phyloP scores from a whole-genome alignment of 1,140 invertebrate species.

The Drosophila sechellia region DNA sequence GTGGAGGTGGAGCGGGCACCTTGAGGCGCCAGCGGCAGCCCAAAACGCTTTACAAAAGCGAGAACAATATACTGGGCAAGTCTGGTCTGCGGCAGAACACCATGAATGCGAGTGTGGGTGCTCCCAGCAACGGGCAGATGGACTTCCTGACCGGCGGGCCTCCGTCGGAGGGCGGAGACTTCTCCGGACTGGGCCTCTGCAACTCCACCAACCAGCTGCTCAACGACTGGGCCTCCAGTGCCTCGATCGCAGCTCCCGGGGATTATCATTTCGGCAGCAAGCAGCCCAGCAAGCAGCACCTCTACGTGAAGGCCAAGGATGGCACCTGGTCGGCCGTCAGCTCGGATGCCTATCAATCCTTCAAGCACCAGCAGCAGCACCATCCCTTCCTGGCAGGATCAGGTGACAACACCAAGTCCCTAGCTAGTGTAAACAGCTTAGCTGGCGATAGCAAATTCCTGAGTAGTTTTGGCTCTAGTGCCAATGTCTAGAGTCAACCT shows the following conservation, averaged over 20 bases:
- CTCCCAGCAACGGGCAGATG: conserved; percentile 42
- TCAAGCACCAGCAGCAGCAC: conserved; percentile 65
- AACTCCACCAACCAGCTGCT: conserved; percentile 82
- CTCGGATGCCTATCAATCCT: conserved; percentile 79
- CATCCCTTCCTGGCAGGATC: conserved; percentile 59
- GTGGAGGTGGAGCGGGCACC: conserved; percentile 74
- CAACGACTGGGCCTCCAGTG: conserved; percentile 81
- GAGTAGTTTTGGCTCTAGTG: conserved; percentile 75
- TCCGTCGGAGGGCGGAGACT: conserved; percentile 56
- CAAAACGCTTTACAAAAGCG: conserved; percentile 80
- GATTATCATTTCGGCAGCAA: conserved; percentile 82
- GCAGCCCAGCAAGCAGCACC: conserved; percentile 77
- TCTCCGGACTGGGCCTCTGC: conserved; percentile 63
- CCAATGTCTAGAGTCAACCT: conserved; percentile 64
- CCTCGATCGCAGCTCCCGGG: conserved; percentile 69
- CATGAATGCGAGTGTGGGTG: not conserved
- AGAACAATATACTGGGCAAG: conserved; percentile 80
- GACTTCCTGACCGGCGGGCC: conserved; percentile 68
- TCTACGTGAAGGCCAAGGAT: conserved; percentile 83
- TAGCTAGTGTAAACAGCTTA: conserved; percentile 69
- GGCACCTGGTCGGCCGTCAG: conserved; percentile 82
- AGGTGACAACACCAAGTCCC: conserved; percentile 69
- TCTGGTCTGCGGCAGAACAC: conserved; percentile 29
- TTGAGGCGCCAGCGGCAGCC: conserved; percentile 79
- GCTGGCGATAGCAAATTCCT: conserved; percentile 76